phyloP scores from a whole-genome alignment of 2,888 invertebrate genomes.

The Agriopis leucophaearia region DNA sequence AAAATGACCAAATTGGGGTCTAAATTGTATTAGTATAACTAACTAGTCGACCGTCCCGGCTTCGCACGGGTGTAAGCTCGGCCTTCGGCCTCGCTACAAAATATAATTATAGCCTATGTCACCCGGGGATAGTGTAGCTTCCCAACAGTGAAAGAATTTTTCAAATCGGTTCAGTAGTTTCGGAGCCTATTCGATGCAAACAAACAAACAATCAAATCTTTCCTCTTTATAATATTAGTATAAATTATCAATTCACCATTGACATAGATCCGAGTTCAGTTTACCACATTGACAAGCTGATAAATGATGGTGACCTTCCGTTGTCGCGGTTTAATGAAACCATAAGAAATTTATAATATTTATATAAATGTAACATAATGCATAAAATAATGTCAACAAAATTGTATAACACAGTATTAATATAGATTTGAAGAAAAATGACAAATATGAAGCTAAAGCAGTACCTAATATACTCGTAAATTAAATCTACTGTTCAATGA shows the following conservation, averaged over 20 bases:
- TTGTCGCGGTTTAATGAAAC: constrained; percentile 12
- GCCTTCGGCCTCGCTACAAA: too few species aligned
- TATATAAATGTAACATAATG: background rate
- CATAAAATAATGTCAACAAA: background rate
- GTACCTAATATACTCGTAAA: background rate
- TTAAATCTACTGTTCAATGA: too few species aligned
- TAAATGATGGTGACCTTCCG: constrained; percentile 10
- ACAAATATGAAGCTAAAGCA: background rate
- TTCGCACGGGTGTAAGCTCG: too few species aligned
- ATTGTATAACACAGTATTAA: too few species aligned
- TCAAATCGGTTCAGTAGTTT: too few species aligned
- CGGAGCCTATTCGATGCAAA: too few species aligned
- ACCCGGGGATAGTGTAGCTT: too few species aligned
- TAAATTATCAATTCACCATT: constrained; percentile 12
- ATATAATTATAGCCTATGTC: too few species aligned
- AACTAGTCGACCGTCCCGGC: too few species aligned
- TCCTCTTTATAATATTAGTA: too few species aligned
- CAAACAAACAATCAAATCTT: too few species aligned
- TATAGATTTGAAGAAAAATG: background rate
- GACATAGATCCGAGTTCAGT: constrained; percentile 16
- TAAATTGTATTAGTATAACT: constrained; percentile 14
- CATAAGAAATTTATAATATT: background rate
- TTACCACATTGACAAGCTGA: constrained; percentile 21
- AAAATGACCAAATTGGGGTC: constrained; percentile 11
- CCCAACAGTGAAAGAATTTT: too few species aligned